Evolutionary conservation across 2,888 invertebrate species (phyloP), one percentile per base, ranked within the genome.

Genomic region (Diarsia brunnea): DNA sequence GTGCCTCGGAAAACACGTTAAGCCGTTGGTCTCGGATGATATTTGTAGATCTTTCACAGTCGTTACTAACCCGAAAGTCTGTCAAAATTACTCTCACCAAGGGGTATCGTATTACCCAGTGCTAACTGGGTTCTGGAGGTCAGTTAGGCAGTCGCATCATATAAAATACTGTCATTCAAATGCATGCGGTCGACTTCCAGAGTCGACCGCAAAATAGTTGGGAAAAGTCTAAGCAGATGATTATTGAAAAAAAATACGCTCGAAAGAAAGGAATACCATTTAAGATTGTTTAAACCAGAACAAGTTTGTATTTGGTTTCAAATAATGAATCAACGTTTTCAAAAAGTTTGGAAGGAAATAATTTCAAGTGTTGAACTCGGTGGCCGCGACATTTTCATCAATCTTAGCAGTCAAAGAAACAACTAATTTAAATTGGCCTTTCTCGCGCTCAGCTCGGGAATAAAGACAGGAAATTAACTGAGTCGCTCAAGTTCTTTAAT

Each of bases 371-470:
- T 75, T 82, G 77, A 88, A 84, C 84, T 88, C 77, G 69, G 71
- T 45, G 89, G 87, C 85, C 85, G 90, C 86, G 90, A 91, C 90
- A 89, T 88, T 89, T 87, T 85, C 89, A 91, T 92, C 91, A 91
- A 91, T 92, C 92, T 91, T 89, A 75, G 78, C 84, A 87, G 88
- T 85, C 88, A 86, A 88, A 88, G 89, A 87, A 89, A 89, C 88
- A 89, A 91, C 89, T 91, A 89, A 90, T 89, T 89, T 90, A 91
- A 86, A 83, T 84, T 90, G 90, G 85, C 86, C 91, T 81, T 84
- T 80, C 78, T 80, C 79, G 73, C 83, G 78, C 86, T 81, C 70
- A 80, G 77, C 76, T 74, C 73, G 83, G 84, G 82, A 89, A 81
- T 83, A 87, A 86, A 83, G 79, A 80, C 79, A 87, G 86, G 87